Conservation (phyloP, 1,140 invertebrate genomes). For the Pomacea maculata region DNA sequence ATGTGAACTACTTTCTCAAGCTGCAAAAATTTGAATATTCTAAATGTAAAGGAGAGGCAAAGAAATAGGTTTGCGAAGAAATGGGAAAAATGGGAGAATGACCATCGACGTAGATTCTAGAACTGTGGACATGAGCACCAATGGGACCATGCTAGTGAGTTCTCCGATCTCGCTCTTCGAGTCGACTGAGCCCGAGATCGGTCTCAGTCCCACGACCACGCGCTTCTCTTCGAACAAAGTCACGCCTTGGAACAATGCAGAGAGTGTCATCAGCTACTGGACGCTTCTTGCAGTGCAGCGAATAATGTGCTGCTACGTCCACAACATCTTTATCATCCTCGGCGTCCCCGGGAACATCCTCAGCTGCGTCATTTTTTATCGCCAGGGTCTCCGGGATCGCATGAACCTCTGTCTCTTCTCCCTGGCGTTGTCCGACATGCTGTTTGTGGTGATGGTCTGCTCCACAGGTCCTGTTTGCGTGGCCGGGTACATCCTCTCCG, state of each 20-base stretch:
- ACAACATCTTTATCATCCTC: background rate
- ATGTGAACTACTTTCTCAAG: background rate
- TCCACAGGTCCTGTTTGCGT: background rate
- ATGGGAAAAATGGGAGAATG: too few relatives aligned
- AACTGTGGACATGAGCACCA: background rate
- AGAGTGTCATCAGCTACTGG: background rate
- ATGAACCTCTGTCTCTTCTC: background rate
- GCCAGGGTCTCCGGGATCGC: background rate
- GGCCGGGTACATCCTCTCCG: too few relatives aligned
- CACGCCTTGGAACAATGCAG: background rate
- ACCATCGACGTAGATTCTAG: background rate
- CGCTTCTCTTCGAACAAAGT: background rate
- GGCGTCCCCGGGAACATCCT: background rate
- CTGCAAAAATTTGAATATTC: too few relatives aligned
- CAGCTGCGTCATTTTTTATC: background rate
- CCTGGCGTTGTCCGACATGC: background rate
- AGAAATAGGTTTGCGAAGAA: background rate
- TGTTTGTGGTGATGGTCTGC: background rate
- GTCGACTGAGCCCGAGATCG: too few relatives aligned
- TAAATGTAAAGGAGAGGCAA: too few relatives aligned
- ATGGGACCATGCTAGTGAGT: background rate
- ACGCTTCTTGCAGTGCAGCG: background rate
- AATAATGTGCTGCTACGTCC: background rate
- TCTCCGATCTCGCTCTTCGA: background rate
- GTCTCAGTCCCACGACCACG: background rate